Conservation (phyloP, 2,113 vertebrate genomes). For the Mixornis gularis region DNA sequence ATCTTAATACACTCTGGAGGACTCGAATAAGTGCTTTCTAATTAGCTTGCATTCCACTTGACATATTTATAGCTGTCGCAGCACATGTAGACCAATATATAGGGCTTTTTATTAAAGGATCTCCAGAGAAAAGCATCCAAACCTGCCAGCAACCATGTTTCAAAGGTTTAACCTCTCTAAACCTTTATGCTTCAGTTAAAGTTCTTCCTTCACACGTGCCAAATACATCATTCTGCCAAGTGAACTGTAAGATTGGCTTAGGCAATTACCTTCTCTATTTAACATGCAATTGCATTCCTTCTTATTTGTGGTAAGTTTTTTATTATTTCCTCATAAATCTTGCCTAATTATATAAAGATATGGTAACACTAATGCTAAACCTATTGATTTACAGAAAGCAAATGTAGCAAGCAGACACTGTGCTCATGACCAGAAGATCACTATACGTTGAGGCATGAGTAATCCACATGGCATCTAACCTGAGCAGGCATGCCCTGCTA, state of each 20-base stretch:
- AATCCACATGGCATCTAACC: neutral
- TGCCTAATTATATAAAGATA: neutral
- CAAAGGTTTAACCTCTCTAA: slow-evolving; percentile 9
- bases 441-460: neutral
- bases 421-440: neutral
- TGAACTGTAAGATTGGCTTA: neutral
- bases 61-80: neutral
- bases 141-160: slow-evolving; percentile 9
- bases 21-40: slow-evolving; percentile 20
- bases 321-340: neutral
- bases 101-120: neutral
- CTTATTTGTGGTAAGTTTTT: neutral
- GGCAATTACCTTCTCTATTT: neutral
- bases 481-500: rapidly evolving
- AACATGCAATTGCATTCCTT: neutral
- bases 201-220: neutral
- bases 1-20: slow-evolving; percentile 7
- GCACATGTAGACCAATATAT: neutral
- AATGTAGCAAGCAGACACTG: neutral
- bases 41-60: slow-evolving; percentile 29
- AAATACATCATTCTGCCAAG: neutral
- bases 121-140: neutral
- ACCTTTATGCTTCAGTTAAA: slow-evolving; percentile 13
- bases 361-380: neutral
- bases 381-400: neutral